Percentiles rank a stretch among this genome's conserved stretches.
Conservation (phyloP, 64 coral and sea anemone genomes). For the Porites australiensis region DNA sequence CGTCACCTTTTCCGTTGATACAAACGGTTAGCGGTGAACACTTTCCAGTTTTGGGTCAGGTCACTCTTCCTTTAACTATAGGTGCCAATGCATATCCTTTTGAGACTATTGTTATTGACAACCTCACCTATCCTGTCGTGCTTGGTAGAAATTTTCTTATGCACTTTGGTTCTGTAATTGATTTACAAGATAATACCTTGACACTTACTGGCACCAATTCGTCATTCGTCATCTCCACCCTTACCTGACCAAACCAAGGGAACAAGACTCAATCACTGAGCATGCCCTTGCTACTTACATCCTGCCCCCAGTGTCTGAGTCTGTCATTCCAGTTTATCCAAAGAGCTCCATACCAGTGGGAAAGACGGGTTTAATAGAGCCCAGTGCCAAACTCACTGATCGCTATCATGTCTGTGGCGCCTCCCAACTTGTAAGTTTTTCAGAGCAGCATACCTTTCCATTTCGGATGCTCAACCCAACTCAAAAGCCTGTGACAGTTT, state of each 20-base stretch:
- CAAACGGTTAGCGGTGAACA: constrained; percentile 31
- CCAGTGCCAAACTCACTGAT: background rate
- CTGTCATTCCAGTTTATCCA: too few relatives aligned
- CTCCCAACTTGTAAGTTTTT: background rate
- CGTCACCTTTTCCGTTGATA: background rate
- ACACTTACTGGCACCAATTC: too few relatives aligned
- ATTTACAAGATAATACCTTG: background rate
- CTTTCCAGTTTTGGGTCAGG: background rate
- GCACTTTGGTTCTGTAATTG: constrained; percentile 25
- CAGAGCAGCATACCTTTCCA: constrained; percentile 1
- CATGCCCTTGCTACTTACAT: constrained; percentile 14
- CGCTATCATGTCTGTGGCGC: constrained; percentile 14
- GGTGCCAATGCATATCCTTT: background rate
- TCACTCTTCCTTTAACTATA: background rate
- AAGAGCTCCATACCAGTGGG: background rate
- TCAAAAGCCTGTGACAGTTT: constrained; percentile 37
- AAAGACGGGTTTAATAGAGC: background rate
- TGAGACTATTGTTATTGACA: background rate
- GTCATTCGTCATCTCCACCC: too few relatives aligned
- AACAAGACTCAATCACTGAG: background rate
- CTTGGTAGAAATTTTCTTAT: constrained; percentile 45
- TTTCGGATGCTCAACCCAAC: constrained; percentile 55
- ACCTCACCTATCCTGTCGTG: constrained; percentile 38
- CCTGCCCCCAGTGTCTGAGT: background rate
- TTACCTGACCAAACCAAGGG: too few relatives aligned